Percentiles rank a stretch among this genome's conserved stretches.
Conservation (phyloP, 2,113 vertebrate genomes). For the Scomber colias region DNA sequence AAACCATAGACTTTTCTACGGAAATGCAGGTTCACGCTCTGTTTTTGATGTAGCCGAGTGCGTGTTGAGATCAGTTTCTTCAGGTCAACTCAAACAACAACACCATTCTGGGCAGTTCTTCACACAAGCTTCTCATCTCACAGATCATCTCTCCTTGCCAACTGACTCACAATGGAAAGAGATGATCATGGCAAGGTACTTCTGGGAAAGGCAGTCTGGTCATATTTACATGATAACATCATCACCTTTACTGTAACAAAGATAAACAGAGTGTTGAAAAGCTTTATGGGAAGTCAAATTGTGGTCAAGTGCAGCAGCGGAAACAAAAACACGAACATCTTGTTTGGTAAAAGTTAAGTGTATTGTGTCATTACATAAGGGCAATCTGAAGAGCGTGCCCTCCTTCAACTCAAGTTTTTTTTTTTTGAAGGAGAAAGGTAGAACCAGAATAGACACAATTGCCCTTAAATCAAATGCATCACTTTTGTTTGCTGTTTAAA, state of each 20-base stretch:
- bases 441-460: not conserved
- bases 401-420: slow-evolving; percentile 22
- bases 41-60: not conserved
- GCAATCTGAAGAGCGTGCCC: slow-evolving; percentile 8
- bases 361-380: not conserved
- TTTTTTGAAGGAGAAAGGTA: slow-evolving; percentile 17
- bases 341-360: slow-evolving; percentile 5
- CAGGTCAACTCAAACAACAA: not conserved
- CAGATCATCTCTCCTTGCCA: slow-evolving; percentile 15
- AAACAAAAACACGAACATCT: slow-evolving; percentile 3
- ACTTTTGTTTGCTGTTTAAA: slow-evolving; percentile 37
- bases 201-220: slow-evolving; percentile 14
- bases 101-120: not conserved
- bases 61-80: not conserved
- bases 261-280: not conserved
- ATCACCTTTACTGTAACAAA: slow-evolving; percentile 36
- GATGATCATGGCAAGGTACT: not conserved
- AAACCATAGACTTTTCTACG: not conserved
- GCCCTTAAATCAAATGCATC: slow-evolving; percentile 13
- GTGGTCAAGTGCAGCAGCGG: slow-evolving; percentile 7
- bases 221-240: slow-evolving; percentile 36
- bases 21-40: not conserved
- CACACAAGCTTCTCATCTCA: slow-evolving; percentile 13
- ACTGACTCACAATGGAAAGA: slow-evolving; percentile 42
- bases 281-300: slow-evolving; percentile 21